A percentile compares a stretch with the other conserved stretches of the same genome.
Evolutionary conservation across 1,140 invertebrate genomes (phyloP).

Genomic region (Cryptotermes secundus): DNA sequence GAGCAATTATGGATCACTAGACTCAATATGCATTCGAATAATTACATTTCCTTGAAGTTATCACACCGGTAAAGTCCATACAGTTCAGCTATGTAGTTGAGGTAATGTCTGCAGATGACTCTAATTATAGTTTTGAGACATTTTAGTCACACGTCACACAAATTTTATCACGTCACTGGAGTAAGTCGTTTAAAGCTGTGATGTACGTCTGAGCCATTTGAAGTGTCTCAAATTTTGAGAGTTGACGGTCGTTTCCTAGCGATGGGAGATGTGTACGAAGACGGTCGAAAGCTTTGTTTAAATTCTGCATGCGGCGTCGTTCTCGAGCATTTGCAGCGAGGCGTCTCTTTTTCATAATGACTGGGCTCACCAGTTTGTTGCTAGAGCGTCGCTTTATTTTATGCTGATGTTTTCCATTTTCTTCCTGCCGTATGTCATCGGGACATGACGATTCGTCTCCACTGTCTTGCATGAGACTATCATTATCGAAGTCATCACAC

Average conservation of each 20-base stretch:
- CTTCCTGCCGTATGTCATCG: not conserved
- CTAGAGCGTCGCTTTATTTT: constrained; percentile 46
- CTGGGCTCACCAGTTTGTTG: constrained; percentile 69
- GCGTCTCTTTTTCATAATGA: constrained; percentile 77
- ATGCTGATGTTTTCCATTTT: not conserved
- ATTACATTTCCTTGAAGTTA: not conserved
- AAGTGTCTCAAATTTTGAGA: constrained; percentile 96
- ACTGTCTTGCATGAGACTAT: constrained; percentile 13
- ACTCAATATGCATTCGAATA: not conserved
- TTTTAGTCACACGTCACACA: not conserved
- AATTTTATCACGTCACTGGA: constrained; percentile 52
- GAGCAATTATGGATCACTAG: constrained; percentile 9
- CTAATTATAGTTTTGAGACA: not conserved
- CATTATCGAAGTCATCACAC: constrained; percentile 24
- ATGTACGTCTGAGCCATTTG: constrained; percentile 98
- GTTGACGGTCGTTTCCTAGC: constrained; percentile 83
- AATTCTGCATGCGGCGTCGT: constrained; percentile 88
- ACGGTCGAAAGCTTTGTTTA: constrained; percentile 91
- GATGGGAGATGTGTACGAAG: constrained; percentile 87
- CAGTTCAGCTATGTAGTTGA: too few relatives aligned
- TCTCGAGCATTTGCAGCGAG: constrained; percentile 92
- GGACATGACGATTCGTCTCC: constrained; percentile 32
- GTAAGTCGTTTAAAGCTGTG: constrained; percentile 79
- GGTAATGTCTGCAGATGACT: not conserved
- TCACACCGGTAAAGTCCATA: not conserved